phyloP scores from a whole-genome alignment of 2,113 vertebrate species.

The Tragelaphus strepsiceros region DNA sequence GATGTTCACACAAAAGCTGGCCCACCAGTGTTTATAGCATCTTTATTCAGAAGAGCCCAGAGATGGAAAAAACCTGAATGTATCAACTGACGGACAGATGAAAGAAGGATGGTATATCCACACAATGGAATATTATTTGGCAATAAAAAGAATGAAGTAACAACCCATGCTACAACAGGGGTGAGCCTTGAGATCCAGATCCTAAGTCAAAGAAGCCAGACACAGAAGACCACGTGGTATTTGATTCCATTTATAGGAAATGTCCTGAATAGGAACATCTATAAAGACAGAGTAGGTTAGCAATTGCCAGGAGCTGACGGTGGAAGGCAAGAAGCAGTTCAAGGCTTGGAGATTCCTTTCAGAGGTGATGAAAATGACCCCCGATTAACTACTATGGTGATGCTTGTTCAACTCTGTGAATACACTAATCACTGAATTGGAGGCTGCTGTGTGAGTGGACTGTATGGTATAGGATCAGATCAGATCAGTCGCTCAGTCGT shows the following conservation, averaged over 20 bases:
- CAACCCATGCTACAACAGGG: accelerated
- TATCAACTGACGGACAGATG: not conserved
- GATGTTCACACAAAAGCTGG: not conserved
- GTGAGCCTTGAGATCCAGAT: too few species aligned
- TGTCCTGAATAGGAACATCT: not conserved
- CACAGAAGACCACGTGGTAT: accelerated
- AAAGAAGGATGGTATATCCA: not conserved
- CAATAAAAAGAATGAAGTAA: not conserved
- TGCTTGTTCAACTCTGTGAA: too few species aligned
- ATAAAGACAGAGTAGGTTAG: not conserved
- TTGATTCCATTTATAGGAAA: not conserved
- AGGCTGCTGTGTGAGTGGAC: not conserved
- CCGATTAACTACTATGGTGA: not conserved
- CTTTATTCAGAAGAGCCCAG: not conserved
- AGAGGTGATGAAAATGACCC: not conserved
- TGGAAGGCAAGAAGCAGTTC: not conserved
- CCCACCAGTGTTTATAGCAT: not conserved
- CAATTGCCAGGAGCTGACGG: not conserved
- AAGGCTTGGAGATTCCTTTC: not conserved
- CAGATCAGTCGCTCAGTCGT: too few species aligned
- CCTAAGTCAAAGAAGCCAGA: not conserved
- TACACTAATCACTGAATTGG: accelerated
- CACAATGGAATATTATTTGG: not conserved
- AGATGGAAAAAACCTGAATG: not conserved
- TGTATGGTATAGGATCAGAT: not conserved